Base-by-base conservation (phyloP, 2,888 invertebrate genomes). In the Lymantria monacha region DNA sequence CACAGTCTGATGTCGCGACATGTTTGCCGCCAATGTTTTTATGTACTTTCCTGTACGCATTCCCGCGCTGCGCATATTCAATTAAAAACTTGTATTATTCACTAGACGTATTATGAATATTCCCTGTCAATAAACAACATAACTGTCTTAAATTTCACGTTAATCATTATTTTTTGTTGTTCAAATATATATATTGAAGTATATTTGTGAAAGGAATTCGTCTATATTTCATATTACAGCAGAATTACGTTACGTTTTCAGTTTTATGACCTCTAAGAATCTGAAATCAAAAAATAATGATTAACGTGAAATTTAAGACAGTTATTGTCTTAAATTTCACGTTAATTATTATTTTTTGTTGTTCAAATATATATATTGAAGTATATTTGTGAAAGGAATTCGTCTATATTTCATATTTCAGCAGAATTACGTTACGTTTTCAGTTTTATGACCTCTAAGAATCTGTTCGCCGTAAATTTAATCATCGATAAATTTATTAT, bases 11-110 rank as follows among this genome's bases (percentile, higher is more conserved):
- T 53, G 68, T 61, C 79, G 74, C 74, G 73, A 55, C 79, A 63
- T 60, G 69, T 69, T 71, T 72, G 80, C 69, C 84, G 83, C 81
- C 79, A 66, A 67, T 65, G 76, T 81, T 86, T 86, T 87, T 87
- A 79, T 81, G 69, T 73, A 84, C 85, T 87, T 86, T 86, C 84
- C 80, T 81, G 75, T 61, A 3, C 79, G 53, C 65, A 73, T 79
- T 82, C 74, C 77, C 76, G 79, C 72, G 70, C 53, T 55, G 63
- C 63, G 68, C 63, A 72, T 59, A 70, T 70, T 77, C 76, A 74
- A 76, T 78, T 11, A 3, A 77, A 72, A 76, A 69, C 55, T 48
- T 56, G 58, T 61, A 65, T 76, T 66, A 68, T 71, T 71, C 68
- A 36, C 5, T 3, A 22, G 22, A 22, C n/a, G n/a, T 22, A 22